phyloP scores from a whole-genome alignment of 2,888 invertebrate genomes.

The Leucoma salicis region DNA sequence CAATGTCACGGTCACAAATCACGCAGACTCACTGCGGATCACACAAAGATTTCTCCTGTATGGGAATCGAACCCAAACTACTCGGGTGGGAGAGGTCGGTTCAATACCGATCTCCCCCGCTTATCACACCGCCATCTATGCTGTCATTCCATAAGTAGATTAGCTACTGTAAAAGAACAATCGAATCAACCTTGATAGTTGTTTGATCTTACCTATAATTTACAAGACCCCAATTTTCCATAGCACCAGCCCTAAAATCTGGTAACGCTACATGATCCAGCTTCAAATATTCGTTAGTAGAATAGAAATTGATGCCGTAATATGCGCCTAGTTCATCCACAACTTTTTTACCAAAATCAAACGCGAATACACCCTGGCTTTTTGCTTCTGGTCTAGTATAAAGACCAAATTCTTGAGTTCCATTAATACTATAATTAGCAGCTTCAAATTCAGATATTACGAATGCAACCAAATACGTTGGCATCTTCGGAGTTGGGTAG shows the following conservation, averaged over 20 bases:
- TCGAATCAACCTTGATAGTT: no score
- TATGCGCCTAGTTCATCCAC: constrained; percentile 79
- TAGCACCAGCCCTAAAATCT: constrained; percentile 92
- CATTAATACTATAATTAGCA: constrained; percentile 39
- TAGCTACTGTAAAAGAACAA: no score
- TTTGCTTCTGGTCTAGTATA: constrained; percentile 87
- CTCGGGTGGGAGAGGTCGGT: no score
- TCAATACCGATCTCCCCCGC: no score
- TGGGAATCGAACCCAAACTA: no score
- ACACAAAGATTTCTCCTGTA: no score
- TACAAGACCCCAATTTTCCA: constrained; percentile 96
- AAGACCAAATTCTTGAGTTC: constrained; percentile 78
- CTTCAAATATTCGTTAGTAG: constrained; percentile 83
- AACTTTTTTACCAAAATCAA: constrained; percentile 80
- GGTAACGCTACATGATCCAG: constrained; percentile 93
- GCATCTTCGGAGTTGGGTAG: constrained; percentile 85
- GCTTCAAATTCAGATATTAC: constrained; percentile 87
- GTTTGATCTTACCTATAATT: constrained; percentile 86
- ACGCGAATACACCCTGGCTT: constrained; percentile 85
- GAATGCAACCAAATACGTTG: constrained; percentile 93
- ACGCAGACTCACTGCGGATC: no score
- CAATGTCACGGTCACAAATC: no score
- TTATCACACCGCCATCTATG: no score
- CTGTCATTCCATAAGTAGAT: no score
- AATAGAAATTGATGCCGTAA: constrained; percentile 80